These are phyloP conservation scores for Drosophila virilis DNA, from an alignment of 1,140 invertebrate species.

Conservation along the genomic window DNA sequence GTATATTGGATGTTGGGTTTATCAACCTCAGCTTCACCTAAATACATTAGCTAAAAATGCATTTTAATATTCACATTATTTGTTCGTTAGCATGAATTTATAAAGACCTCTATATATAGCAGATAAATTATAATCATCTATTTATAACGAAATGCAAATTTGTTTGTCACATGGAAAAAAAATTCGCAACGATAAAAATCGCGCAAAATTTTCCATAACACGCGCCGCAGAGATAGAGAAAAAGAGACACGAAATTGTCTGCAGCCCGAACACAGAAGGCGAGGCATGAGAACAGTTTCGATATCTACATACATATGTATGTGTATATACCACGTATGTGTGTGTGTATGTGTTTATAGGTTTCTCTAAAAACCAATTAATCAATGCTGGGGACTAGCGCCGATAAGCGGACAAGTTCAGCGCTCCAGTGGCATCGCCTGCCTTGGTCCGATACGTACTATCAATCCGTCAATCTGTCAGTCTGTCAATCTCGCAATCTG, in stretches of 20 bases:
- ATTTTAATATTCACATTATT: conserved; percentile 9
- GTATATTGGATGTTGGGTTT: too few species aligned
- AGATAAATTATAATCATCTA: conserved; percentile 13
- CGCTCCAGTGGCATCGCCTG: conserved; percentile 31
- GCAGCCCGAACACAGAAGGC: neutral
- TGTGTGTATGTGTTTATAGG: neutral
- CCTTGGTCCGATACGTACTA: conserved; percentile 32
- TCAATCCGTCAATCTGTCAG: conserved; percentile 55
- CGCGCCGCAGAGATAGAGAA: conserved; percentile 25
- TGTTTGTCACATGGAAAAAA: conserved; percentile 25
- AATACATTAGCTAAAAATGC: conserved; percentile 9
- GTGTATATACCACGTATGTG: neutral
- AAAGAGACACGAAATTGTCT: conserved; percentile 18
- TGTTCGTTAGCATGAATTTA: conserved; percentile 1
- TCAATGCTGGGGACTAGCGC: conserved; percentile 37
- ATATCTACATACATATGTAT: conserved; percentile 1
- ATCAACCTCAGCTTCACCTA: conserved; percentile 28
- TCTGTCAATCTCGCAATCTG: too few species aligned
- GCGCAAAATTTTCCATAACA: conserved; percentile 51
- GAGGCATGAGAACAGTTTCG: neutral
- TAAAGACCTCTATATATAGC: conserved; percentile 8
- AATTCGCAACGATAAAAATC: conserved; percentile 24
- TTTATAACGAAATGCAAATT: conserved; percentile 49
- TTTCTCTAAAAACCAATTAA: conserved; percentile 57
- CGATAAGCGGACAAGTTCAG: conserved; percentile 64